Evolutionary conservation across 2,113 vertebrate genomes (phyloP), one percentile per base, ranked within the genome.

Genomic region (Poecilia latipinna): DNA sequence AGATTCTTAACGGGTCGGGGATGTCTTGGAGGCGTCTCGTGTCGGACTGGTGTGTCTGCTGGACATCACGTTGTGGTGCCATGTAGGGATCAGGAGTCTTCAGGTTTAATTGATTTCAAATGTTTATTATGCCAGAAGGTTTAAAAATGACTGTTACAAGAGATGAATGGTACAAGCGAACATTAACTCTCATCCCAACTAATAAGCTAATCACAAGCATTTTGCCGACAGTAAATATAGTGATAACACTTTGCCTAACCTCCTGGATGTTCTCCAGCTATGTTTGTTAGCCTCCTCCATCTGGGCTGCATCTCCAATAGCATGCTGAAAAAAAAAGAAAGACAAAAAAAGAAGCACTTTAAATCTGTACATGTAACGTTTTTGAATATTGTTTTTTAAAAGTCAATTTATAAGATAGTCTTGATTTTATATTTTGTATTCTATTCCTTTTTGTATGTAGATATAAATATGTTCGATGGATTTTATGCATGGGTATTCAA

Each of bases 401-500:
- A 80, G 88, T 89, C 75, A 42, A 85, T 91, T 92, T 89, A 82
- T 89, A 88, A 90, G 73, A 91, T 90, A 85, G 72, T 90, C 79
- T 91, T 89, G 62, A 77, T 84, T 93, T 91, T 88, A 87, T 92
- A 94, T 94, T 92, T 90, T 88, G 83, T 92, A 90, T 92, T 87
- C 84, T 92, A 89, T 92, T 92, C 60, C 65, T 88, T 93, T 93
- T 92, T 93, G 84, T 93, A 92, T 85, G 80, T 86, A 87, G 83
- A 91, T 74, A 88, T 87, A 82, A 80, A 87, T 90, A 75, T 86
- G 83, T 90, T 87, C 64, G 80, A 83, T 91, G 79, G 77, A 89
- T 88, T 88, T 80, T 74, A 85, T 87, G 90, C 93, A 94, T 94
- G 92, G 91, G 94, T 91, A 94, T 72, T 86, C 91, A 89, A 89